Conservation (phyloP, 2,797 vertebrate genomes). For the Sarcoramphus papa region DNA sequence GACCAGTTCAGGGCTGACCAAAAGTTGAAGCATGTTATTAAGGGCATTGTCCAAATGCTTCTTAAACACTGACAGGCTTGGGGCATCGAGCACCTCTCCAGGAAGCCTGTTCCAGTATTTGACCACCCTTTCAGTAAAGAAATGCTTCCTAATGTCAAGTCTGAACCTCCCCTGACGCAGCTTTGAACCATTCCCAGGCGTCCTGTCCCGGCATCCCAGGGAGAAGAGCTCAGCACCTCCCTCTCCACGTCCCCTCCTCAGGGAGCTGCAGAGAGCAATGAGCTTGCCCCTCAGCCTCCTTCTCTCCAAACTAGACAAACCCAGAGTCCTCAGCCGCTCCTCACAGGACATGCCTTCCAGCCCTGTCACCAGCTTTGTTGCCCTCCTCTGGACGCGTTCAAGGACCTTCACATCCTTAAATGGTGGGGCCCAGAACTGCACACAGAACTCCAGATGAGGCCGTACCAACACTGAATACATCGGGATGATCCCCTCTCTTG, state of each 20-base stretch:
- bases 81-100: too few species aligned
- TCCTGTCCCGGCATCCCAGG: not conserved
- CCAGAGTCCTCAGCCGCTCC: too few species aligned
- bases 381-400: accelerated
- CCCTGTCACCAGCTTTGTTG: too few species aligned
- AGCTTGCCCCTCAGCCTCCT: too few species aligned
- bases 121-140: not conserved
- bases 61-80: too few species aligned
- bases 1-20: not conserved
- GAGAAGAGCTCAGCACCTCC: not conserved
- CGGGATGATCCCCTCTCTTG: not conserved
- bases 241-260: not conserved
- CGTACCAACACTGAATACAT: accelerated
- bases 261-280: too few species aligned
- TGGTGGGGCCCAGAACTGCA: not conserved
- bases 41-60: not conserved
- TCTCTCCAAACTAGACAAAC: too few species aligned
- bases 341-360: too few species aligned
- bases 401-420: not conserved
- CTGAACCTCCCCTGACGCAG: not conserved
- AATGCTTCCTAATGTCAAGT: not conserved
- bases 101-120: not conserved
- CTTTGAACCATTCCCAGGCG: not conserved
- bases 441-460: not conserved
- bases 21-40: not conserved